phyloP scores from a whole-genome alignment of 2,888 invertebrate genomes.

The Dolomedes plantarius region DNA sequence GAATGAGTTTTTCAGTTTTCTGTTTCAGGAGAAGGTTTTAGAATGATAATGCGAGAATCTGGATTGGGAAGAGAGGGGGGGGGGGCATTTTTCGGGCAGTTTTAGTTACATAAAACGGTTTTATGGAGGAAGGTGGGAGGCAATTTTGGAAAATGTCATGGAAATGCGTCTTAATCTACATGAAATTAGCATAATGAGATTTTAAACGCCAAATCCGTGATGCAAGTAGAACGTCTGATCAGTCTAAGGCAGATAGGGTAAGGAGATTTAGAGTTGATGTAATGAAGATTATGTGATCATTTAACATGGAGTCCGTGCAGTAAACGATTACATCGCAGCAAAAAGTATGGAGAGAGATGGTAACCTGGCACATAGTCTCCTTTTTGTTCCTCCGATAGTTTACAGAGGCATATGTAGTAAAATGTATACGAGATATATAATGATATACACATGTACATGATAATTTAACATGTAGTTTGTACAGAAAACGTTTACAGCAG shows the following conservation, averaged over 20 bases:
- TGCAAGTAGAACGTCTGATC: neutral
- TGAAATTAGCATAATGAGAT: constrained; percentile 16
- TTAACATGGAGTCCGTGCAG: too few relatives aligned
- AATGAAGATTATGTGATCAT: neutral
- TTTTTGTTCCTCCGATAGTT: too few relatives aligned
- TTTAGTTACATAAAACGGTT: neutral
- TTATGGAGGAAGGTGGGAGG: neutral
- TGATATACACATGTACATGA: too few relatives aligned
- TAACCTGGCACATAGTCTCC: too few relatives aligned
- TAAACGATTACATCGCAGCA: too few relatives aligned
- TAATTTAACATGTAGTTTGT: too few relatives aligned
- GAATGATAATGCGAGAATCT: constrained; percentile 3
- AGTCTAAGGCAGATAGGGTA: neutral
- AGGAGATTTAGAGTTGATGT: neutral
- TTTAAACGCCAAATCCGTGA: neutral
- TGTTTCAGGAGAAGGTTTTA: neutral
- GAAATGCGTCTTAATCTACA: neutral
- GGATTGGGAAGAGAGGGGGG: neutral
- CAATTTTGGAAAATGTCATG: neutral
- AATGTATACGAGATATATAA: too few relatives aligned
- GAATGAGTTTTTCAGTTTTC: constrained; percentile 51
- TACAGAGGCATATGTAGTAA: too few relatives aligned
- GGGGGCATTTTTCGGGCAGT: neutral
- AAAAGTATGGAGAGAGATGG: too few relatives aligned
- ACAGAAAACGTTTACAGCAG: too few relatives aligned